These are phyloP conservation scores for Leptodactylus fuscus DNA, from an alignment of 2,113 vertebrate genomes.

Conservation along the genomic window DNA sequence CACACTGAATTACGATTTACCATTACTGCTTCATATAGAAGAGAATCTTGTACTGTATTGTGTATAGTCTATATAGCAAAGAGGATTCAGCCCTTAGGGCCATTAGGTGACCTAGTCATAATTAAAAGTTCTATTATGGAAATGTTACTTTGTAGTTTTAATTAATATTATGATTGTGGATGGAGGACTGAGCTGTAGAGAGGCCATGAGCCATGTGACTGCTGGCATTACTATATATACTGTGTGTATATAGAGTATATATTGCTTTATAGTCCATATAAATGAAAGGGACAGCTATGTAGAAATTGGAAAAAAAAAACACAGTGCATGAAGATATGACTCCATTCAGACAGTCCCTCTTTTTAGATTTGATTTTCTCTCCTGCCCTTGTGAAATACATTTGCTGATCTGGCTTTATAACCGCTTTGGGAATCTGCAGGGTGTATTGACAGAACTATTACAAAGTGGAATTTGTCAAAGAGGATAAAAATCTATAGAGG, in stretches of 20 bases:
- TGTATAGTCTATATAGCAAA: not conserved
- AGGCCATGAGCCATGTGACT: not conserved
- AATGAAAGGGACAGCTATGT: no score
- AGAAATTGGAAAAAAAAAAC: no score
- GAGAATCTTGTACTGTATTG: not conserved
- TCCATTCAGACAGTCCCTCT: not conserved
- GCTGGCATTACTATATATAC: no score
- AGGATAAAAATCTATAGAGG: slow-evolving; percentile 43
- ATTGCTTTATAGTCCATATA: no score
- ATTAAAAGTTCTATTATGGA: slow-evolving; percentile 85
- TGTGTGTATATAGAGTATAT: no score
- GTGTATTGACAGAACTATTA: slow-evolving; percentile 54
- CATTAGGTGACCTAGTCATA: slow-evolving; percentile 68
- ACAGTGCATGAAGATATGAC: not conserved
- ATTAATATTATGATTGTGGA: not conserved
- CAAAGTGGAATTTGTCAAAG: slow-evolving; percentile 28
- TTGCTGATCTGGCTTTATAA: slow-evolving; percentile 20
- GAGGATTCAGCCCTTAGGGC: not conserved
- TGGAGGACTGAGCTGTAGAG: not conserved
- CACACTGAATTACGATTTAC: slow-evolving; percentile 80
- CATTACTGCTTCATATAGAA: slow-evolving; percentile 75
- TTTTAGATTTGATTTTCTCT: not conserved
- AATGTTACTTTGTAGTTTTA: slow-evolving; percentile 64
- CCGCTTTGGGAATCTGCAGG: slow-evolving; percentile 25
- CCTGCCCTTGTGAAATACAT: not conserved